Conservation (phyloP, 2,113 vertebrate species). For the Nanger granti region DNA sequence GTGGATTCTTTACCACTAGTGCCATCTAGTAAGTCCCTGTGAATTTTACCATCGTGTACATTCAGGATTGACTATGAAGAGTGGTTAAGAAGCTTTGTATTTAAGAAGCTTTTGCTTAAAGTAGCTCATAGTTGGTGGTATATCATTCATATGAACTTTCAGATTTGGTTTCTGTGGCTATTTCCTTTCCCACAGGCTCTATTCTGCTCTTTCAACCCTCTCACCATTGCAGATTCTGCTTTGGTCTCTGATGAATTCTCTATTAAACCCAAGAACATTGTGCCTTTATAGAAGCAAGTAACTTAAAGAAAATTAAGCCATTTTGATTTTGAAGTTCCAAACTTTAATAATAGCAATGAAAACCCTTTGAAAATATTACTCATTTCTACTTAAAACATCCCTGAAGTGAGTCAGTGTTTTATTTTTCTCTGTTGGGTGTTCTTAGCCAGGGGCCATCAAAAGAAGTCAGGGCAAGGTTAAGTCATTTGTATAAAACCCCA, state of each 20-base stretch:
- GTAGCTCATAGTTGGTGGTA: neutral
- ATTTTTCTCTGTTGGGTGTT: neutral
- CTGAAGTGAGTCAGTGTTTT: constrained; percentile 33
- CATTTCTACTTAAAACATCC: constrained; percentile 3
- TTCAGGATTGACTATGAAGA: neutral
- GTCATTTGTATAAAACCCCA: neutral
- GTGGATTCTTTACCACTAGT: neutral
- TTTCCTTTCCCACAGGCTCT: neutral
- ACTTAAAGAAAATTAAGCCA: constrained; percentile 10
- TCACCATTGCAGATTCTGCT: neutral
- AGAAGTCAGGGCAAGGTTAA: neutral
- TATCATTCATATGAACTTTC: neutral
- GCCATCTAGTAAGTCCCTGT: neutral
- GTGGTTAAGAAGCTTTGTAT: neutral
- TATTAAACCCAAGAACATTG: neutral
- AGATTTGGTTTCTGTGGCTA: neutral
- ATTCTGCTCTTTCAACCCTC: neutral
- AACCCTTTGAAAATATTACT: constrained; percentile 41
- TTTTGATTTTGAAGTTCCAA: constrained; percentile 36
- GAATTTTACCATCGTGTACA: neutral
- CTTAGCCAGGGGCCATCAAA: neutral
- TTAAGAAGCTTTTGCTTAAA: neutral
- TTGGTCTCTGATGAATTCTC: neutral
- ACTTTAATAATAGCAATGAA: constrained; percentile 28
- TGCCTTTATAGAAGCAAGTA: neutral